Evolutionary conservation across 92 coral and sea anemone species (phyloP).

Genomic region (Parazoanthus atlanticus): DNA sequence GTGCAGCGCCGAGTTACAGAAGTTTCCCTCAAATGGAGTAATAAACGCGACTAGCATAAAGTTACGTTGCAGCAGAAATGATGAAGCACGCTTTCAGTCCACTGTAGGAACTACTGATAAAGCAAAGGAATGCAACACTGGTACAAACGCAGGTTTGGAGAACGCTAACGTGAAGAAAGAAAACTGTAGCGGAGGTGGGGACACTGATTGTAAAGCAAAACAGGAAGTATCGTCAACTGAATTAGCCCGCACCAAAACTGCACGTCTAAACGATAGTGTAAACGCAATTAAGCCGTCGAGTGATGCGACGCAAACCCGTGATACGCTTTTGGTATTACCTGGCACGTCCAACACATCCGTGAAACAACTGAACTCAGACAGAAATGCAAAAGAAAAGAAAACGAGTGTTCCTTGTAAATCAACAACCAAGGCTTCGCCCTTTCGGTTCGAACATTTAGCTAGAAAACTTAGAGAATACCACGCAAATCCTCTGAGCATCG

Average conservation of each 20-base stretch:
- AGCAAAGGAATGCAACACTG: not conserved
- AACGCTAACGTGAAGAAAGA: not conserved
- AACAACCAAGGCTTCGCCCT: conserved; percentile 15
- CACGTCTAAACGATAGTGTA: not conserved
- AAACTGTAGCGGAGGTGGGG: not conserved
- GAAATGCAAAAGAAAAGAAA: not conserved
- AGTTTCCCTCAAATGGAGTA: not conserved
- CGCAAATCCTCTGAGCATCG: not conserved
- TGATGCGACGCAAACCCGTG: not conserved
- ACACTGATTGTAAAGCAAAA: not conserved
- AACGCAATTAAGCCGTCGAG: not conserved
- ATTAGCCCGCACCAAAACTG: not conserved
- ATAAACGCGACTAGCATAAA: not conserved
- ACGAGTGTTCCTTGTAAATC: not conserved
- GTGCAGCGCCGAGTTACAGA: not conserved
- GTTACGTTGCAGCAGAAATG: not conserved
- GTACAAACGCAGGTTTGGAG: not conserved
- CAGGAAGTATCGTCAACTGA: not conserved
- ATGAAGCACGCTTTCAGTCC: not conserved
- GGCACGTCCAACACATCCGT: not conserved
- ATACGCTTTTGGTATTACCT: not conserved
- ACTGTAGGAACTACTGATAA: not conserved
- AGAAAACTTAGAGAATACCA: conserved; percentile 12
- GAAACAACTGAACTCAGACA: not conserved
- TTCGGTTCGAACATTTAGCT: conserved; percentile 12